Evolutionary conservation across 2,888 invertebrate genomes (phyloP), one percentile per base, ranked within the genome.

Genomic region (Callinectes sapidus): DNA sequence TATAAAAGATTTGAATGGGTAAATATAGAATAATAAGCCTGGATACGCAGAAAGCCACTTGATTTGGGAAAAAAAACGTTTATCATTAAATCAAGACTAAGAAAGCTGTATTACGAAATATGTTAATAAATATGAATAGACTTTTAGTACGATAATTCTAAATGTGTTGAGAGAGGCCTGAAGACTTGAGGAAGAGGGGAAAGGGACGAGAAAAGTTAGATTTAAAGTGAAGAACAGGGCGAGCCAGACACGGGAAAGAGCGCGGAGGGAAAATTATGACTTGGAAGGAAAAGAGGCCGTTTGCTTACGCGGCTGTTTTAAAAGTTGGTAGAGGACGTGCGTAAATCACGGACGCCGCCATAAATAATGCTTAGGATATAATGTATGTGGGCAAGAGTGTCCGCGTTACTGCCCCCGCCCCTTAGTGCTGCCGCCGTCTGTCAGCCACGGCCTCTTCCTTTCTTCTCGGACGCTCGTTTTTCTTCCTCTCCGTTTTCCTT

Each of bases 271-370:
- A 71, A 71, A 71, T 71, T 71, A n/a, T 71, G 71, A 18, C 23
- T 6, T 13, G 71, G 71, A 71, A 71, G 71, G 28, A 71, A 48
- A 71, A 71, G 71, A 71, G 61, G 23, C 71, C 28, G 71, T 71
- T 71, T 71, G 23, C 28, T 71, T 71, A 71, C 71, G 61, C 71
- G n/a, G 71, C 71, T 71, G 71, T n/a, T n/a, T n/a, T n/a, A n/a
- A 71, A 71, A n/a, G 23, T 71, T 71, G 71, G 23, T 71, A 71
- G 71, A 71, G 71, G 71, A 71, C 71, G 28, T n/a, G 28, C 71
- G 71, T n/a, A 71, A 71, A 71, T 71, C 71, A 71, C 8, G n/a
- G 71, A n/a, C 71, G 71, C 71, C 23, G 23, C 71, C 71, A 71
- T 71, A 71, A n/a, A n/a, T 71, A 71, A 71, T 71, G 71, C 28